Conservation (phyloP, 2,888 invertebrate genomes). For the Malthinus flaveolus region DNA sequence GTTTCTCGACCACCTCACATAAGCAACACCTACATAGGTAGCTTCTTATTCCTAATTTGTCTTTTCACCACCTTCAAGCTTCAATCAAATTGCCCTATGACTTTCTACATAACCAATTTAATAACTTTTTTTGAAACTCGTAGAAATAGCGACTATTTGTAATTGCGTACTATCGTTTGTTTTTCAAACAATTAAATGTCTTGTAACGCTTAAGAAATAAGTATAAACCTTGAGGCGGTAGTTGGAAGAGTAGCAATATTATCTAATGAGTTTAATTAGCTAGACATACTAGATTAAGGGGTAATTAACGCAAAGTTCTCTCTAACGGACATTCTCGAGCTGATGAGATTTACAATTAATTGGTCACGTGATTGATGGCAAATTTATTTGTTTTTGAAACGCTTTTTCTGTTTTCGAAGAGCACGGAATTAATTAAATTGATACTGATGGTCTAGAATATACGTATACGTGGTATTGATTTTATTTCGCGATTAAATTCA, state of each 20-base stretch:
- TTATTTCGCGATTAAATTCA: background rate
- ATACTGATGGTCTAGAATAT: background rate
- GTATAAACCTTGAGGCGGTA: conserved; percentile 24
- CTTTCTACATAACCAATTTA: too few relatives aligned
- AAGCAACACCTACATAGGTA: too few relatives aligned
- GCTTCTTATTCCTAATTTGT: too few relatives aligned
- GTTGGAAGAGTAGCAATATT: conserved; percentile 32
- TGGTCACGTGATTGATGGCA: conserved; percentile 28
- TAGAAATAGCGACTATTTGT: too few relatives aligned
- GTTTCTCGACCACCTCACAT: too few relatives aligned
- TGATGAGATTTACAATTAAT: conserved; percentile 24
- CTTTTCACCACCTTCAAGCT: too few relatives aligned
- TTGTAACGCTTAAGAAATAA: conserved; percentile 12
- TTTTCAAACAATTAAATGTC: too few relatives aligned
- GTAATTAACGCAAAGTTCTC: conserved; percentile 30
- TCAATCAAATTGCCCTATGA: too few relatives aligned
- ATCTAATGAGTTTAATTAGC: conserved; percentile 40
- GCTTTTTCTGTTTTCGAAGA: conserved; percentile 14
- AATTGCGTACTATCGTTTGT: too few relatives aligned
- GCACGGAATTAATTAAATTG: conserved; percentile 8
- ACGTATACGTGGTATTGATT: background rate
- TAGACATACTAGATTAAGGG: conserved; percentile 38
- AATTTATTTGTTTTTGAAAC: conserved; percentile 25
- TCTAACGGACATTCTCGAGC: conserved; percentile 17
- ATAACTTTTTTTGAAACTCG: too few relatives aligned